These are phyloP conservation scores for Tinea semifulvella DNA, from an alignment of 2,888 invertebrate species.

Conservation along the genomic window DNA sequence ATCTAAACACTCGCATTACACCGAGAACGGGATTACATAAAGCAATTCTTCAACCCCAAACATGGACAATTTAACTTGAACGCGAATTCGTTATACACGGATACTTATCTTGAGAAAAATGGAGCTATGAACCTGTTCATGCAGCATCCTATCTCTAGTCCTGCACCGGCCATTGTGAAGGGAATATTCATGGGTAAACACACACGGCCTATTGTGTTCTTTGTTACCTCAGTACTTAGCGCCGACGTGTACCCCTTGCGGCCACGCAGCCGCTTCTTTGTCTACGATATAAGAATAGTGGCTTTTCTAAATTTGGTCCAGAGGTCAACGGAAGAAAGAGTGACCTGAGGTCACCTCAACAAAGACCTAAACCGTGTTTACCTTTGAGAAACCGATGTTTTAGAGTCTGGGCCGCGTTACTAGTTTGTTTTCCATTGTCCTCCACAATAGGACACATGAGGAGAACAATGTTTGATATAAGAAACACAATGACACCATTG, in stretches of 20 bases:
- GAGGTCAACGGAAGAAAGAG: constrained; percentile 38
- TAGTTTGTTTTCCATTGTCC: constrained; percentile 25
- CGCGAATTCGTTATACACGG: constrained; percentile 65
- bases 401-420: constrained; percentile 17
- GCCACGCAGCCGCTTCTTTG: constrained; percentile 51
- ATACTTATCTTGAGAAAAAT: constrained; percentile 58
- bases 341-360: constrained; percentile 52
- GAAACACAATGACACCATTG: constrained; percentile 27
- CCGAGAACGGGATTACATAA: constrained; percentile 44
- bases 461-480: constrained; percentile 34
- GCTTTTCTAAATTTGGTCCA: constrained; percentile 38
- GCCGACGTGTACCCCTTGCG: constrained; percentile 46
- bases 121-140: constrained; percentile 55
- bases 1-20: constrained; percentile 55
- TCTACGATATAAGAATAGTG: constrained; percentile 33
- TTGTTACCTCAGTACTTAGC: constrained; percentile 60
- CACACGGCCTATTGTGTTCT: constrained; percentile 56
- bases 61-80: constrained; percentile 62
- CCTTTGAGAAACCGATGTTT: constrained; percentile 35
- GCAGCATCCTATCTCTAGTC: constrained; percentile 46
- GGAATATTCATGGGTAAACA: constrained; percentile 66
- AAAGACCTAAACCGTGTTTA: constrained; percentile 48
- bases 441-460: constrained; percentile 35
- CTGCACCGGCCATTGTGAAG: constrained; percentile 46
- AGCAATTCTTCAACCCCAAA: constrained; percentile 32